Evolutionary conservation across 2,888 invertebrate genomes (phyloP).

Genomic region (Phlogophora meticulosa): DNA sequence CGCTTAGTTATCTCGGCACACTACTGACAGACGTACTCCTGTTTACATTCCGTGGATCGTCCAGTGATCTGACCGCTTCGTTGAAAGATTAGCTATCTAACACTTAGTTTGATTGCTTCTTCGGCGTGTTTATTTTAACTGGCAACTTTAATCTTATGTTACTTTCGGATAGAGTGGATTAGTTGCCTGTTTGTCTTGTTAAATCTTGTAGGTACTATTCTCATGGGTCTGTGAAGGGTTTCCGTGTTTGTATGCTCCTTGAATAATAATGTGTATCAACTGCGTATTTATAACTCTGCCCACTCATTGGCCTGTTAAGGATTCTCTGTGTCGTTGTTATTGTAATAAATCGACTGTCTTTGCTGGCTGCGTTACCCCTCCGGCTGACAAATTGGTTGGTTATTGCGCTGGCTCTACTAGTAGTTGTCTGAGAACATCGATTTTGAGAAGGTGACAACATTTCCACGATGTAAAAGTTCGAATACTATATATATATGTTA

Average conservation of each 20-base stretch:
- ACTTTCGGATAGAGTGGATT: slow-evolving; percentile 50
- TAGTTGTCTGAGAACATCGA: slow-evolving; percentile 6
- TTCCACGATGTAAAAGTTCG: not conserved
- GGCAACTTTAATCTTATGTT: slow-evolving; percentile 60
- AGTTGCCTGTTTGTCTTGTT: slow-evolving; percentile 44
- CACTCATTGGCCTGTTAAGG: slow-evolving; percentile 35
- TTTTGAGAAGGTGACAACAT: slow-evolving; percentile 1
- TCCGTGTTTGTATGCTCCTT: slow-evolving; percentile 48
- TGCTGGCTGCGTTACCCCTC: slow-evolving; percentile 1
- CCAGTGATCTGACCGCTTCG: slow-evolving; percentile 55
- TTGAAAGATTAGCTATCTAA: slow-evolving; percentile 65
- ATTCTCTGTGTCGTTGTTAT: slow-evolving; percentile 26
- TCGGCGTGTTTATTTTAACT: slow-evolving; percentile 56
- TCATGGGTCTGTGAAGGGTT: slow-evolving; percentile 29
- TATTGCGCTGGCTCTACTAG: slow-evolving; percentile 13
- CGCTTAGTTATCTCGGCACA: slow-evolving; percentile 35
- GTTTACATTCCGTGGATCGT: slow-evolving; percentile 57
- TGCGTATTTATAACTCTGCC: slow-evolving; percentile 34
- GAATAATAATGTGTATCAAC: slow-evolving; percentile 47
- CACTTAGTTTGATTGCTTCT: slow-evolving; percentile 67
- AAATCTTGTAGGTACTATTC: slow-evolving; percentile 30
- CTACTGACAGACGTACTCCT: slow-evolving; percentile 54
- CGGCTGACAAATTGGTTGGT: slow-evolving; percentile 19
- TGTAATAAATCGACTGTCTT: slow-evolving; percentile 41
- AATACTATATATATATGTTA: not conserved